Percentiles rank a stretch among this genome's conserved stretches.
phyloP scores from a whole-genome alignment of 2,888 invertebrate genomes.

The Lottia gigantea region DNA sequence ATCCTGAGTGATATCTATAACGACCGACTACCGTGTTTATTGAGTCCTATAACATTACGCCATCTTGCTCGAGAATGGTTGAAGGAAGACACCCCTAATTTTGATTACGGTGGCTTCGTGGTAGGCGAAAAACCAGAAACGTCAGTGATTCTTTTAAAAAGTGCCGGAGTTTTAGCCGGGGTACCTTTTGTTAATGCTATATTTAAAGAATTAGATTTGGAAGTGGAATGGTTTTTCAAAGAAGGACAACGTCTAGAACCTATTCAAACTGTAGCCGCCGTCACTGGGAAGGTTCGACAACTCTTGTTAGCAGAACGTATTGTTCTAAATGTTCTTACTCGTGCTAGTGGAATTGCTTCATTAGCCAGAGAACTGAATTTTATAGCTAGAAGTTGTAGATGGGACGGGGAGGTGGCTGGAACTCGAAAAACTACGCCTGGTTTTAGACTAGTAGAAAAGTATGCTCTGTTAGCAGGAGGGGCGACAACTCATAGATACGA shows the following conservation, averaged over 20 bases:
- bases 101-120: constrained; percentile 67
- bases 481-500: constrained; percentile 68
- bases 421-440: constrained; percentile 70
- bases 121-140: constrained; percentile 63
- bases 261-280: constrained; percentile 57
- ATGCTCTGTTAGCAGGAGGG: constrained; percentile 68
- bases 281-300: constrained; percentile 64
- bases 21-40: constrained; percentile 44
- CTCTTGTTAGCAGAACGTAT: constrained; percentile 68
- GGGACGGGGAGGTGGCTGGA: constrained; percentile 68
- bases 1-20: constrained; percentile 38
- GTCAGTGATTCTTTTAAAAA: constrained; percentile 60
- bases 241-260: constrained; percentile 62
- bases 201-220: constrained; percentile 65
- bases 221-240: constrained; percentile 59
- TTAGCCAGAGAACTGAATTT: constrained; percentile 47
- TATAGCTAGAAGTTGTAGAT: constrained; percentile 45
- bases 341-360: constrained; percentile 69
- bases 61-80: constrained; percentile 62
- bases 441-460: constrained; percentile 70
- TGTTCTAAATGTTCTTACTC: constrained; percentile 66
- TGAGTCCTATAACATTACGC: constrained; percentile 63
- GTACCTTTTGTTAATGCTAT: constrained; percentile 68
- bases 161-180: constrained; percentile 67
- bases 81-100: constrained; percentile 64